These are phyloP conservation scores for Dolichomitus sp. DNA, from an alignment of 2,888 invertebrate genomes.

Conservation along the genomic window DNA sequence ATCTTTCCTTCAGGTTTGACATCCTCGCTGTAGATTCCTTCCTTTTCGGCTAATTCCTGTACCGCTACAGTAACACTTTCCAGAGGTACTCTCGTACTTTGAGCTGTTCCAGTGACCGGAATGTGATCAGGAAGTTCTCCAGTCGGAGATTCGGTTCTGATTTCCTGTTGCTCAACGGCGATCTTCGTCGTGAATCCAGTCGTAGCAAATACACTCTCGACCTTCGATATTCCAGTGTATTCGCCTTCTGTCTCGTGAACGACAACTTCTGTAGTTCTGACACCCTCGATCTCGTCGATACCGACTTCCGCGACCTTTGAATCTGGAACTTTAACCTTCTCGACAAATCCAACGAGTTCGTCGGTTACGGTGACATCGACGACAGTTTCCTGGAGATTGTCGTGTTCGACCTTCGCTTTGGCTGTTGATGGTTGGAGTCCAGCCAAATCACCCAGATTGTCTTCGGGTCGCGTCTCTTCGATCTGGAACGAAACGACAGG, in stretches of 20 bases:
- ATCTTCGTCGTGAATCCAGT: slow-evolving; percentile 86
- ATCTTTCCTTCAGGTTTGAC: slow-evolving; percentile 85
- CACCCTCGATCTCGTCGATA: slow-evolving; percentile 85
- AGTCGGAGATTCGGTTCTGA: slow-evolving; percentile 86
- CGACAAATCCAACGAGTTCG: slow-evolving; percentile 87
- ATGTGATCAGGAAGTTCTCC: slow-evolving; percentile 81
- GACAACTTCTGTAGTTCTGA: slow-evolving; percentile 87
- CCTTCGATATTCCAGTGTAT: slow-evolving; percentile 82
- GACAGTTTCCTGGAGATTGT: slow-evolving; percentile 86
- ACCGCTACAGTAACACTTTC: slow-evolving; percentile 84
- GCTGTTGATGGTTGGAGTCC: slow-evolving; percentile 85
- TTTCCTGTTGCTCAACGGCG: slow-evolving; percentile 87
- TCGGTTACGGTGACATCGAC: slow-evolving; percentile 87
- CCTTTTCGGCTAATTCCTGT: slow-evolving; percentile 86
- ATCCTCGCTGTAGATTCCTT: slow-evolving; percentile 84
- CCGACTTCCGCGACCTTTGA: slow-evolving; percentile 85
- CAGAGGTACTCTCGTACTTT: slow-evolving; percentile 77
- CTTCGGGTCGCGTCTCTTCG: slow-evolving; percentile 85
- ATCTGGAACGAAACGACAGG: slow-evolving; percentile 87
- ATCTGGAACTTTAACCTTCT: slow-evolving; percentile 82
- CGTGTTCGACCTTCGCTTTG: slow-evolving; percentile 84
- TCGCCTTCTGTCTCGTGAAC: slow-evolving; percentile 87
- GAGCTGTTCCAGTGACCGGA: slow-evolving; percentile 84
- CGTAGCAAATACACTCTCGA: slow-evolving; percentile 85
- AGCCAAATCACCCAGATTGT: slow-evolving; percentile 85